Conservation (phyloP, 2,113 vertebrate species). For the Anolis carolinensis region DNA sequence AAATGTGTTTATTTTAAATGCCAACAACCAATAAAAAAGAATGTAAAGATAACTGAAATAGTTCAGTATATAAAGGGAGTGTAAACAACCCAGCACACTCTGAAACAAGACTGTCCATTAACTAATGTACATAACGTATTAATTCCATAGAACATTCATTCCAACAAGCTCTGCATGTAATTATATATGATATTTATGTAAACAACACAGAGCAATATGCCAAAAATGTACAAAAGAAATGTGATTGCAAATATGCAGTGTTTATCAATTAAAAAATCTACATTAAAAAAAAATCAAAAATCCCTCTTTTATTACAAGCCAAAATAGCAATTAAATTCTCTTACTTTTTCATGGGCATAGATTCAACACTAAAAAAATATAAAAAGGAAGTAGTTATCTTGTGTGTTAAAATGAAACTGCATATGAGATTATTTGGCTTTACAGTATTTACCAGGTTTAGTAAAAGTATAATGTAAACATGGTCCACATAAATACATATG, state of each 20-base stretch:
- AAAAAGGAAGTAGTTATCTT: conserved; percentile 70
- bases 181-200: conserved; percentile 23
- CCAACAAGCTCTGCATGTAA: conserved; percentile 25
- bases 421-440: conserved; percentile 18
- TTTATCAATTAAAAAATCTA: conserved; percentile 34
- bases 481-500: background rate
- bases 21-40: background rate
- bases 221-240: background rate
- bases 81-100: background rate
- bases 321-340: conserved; percentile 71
- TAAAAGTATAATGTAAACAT: background rate
- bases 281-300: conserved; percentile 53
- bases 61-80: background rate
- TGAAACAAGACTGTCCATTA: background rate
- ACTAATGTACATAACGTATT: background rate
- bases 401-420: background rate
- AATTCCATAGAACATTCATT: conserved; percentile 36
- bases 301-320: conserved; percentile 37
- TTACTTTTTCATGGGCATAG: conserved; percentile 90
- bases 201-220: conserved; percentile 3
- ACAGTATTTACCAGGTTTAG: conserved; percentile 20
- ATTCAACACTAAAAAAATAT: conserved; percentile 87
- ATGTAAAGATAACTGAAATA: background rate
- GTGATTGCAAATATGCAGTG: background rate
- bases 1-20: conserved; percentile 9